phyloP scores from a whole-genome alignment of 2,113 vertebrate genomes.

The Oryzias curvinotus region DNA sequence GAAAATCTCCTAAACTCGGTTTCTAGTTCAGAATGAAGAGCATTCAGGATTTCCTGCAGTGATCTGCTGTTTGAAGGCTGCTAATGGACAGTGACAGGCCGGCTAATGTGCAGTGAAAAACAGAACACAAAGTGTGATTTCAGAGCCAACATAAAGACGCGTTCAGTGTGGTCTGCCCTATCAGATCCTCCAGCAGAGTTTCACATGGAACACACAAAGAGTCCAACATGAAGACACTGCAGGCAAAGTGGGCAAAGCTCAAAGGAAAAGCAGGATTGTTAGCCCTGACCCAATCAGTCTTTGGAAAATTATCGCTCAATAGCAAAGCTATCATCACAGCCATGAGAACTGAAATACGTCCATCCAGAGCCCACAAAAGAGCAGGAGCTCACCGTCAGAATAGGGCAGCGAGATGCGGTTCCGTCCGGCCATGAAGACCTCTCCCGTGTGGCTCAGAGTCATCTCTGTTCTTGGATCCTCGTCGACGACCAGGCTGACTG shows the following conservation, averaged over 20 bases:
- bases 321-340: conserved; percentile 32
- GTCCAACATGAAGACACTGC: conserved; percentile 6
- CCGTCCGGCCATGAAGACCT: conserved; percentile 88
- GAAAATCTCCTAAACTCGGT: no score
- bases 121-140: no score
- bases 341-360: conserved; percentile 17
- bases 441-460: conserved; percentile 89
- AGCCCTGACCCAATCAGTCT: conserved; percentile 26
- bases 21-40: no score
- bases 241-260: conserved; percentile 12
- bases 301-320: conserved; percentile 29
- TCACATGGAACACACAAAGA: conserved; percentile 34
- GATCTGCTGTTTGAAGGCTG: no score
- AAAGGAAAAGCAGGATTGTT: conserved; percentile 29
- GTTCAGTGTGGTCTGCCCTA: not conserved
- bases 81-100: no score
- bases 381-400: conserved; percentile 82
- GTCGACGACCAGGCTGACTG: conserved; percentile 86
- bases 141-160: no score
- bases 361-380: conserved; percentile 21
- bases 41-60: no score
- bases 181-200: conserved; percentile 33
- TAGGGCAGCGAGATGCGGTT: conserved; percentile 93
- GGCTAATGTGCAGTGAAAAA: no score
- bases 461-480: conserved; percentile 92